These are phyloP conservation scores for Macrobrachium rosenbergii DNA, from an alignment of 1,140 invertebrate genomes.

Conservation along the genomic window DNA sequence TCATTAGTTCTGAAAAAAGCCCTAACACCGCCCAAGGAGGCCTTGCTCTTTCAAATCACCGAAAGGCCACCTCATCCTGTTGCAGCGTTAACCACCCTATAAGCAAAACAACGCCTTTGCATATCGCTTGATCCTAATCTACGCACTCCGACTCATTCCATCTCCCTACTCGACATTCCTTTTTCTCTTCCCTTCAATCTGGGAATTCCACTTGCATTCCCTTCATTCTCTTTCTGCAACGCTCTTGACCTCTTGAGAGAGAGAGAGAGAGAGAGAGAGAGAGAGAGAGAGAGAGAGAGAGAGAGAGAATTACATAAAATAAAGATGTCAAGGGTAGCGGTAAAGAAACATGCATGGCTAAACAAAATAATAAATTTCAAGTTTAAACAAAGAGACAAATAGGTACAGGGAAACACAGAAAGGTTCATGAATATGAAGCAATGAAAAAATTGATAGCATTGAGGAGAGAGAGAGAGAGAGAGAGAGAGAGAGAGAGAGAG, in stretches of 20 bases:
- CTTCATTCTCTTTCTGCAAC: no score
- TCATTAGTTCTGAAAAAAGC: no score
- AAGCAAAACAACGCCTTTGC: no score
- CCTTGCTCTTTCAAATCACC: no score
- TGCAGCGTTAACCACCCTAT: no score
- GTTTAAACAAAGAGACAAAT: background rate
- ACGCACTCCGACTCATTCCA: no score
- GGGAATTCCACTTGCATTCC: no score
- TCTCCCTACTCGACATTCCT: no score
- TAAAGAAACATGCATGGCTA: background rate
- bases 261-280: constrained; percentile 34
- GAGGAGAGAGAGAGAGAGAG: constrained; percentile 33
- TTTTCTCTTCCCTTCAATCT: no score
- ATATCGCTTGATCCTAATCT: no score
- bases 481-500: constrained; percentile 35
- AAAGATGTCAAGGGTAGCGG: background rate
- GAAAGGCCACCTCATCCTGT: no score
- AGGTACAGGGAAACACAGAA: background rate
- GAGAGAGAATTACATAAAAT: constrained; percentile 8
- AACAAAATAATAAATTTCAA: background rate
- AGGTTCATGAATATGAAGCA: background rate
- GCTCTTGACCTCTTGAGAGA: background rate
- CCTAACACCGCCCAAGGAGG: no score
- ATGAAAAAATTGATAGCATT: background rate
- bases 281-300: constrained; percentile 32